Evolutionary conservation across 2,797 vertebrate species (phyloP), one percentile per base, ranked within the genome.

Genomic region (Enteromius treurensis): DNA sequence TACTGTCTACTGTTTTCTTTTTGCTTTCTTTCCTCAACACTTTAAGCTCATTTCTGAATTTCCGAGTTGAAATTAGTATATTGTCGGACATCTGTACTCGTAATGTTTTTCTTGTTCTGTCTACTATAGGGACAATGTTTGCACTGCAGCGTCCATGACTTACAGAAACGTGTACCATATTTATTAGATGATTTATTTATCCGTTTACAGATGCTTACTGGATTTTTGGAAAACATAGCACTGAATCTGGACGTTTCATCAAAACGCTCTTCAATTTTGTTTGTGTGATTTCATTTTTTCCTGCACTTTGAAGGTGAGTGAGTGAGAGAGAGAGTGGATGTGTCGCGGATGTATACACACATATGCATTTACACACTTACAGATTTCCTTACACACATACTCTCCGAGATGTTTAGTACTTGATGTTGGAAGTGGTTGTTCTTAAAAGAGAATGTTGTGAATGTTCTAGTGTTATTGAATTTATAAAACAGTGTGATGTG

Each of bases 101-200:
- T 83, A 53, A 79, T 70, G 51, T 86, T 73, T 34, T 65, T 67
- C 58, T 67, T 23, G 58, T 70, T 55, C 67, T 55, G 85, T 77
- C 53, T 77, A 82, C 87, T 69, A 74, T 37, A 53, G 80, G 62
- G 60, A 67, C 64, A 87, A 86, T 80, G 77, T 70, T 87, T 81
- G 78, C 84, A 90, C 86, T 90, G 88, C 89, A 85, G 75, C 82
- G 81, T 89, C 77, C 80, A 55, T 60, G 23, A 90, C 79, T 88
- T 62, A 40, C 83, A 47, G 89, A 88, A 81, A 69, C 85, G 75
- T 86, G 45, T 84, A 32, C 51, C 67, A 86, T 91, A 93, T 90
- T 90, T 92, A 91, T 92, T 88, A 85, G 45, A 92, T 92, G 88
- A 90, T 92, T 93, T 93, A 91, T 91, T 83, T 89, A 73, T 80